These are phyloP conservation scores for Enteromius treurensis DNA, from an alignment of 2,797 vertebrate species.

Conservation along the genomic window DNA sequence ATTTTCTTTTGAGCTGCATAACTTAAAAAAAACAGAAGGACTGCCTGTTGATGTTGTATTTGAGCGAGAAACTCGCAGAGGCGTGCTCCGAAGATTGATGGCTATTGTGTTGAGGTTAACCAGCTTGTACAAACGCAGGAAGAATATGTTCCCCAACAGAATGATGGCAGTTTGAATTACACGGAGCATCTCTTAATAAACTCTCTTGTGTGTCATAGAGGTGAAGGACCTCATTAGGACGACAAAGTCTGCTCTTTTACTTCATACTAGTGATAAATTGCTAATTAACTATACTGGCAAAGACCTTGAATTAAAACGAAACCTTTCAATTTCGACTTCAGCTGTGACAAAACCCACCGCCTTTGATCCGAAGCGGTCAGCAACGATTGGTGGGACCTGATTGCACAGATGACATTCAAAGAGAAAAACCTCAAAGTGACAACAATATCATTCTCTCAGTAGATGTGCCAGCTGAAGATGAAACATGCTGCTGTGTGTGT, in stretches of 20 bases:
- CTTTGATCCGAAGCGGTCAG: constrained; percentile 11
- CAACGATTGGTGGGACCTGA: background rate
- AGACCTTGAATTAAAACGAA: constrained; percentile 22
- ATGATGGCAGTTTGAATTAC: constrained; percentile 25
- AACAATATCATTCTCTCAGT: constrained; percentile 28
- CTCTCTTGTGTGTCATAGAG: background rate
- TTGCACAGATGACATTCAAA: constrained; percentile 34
- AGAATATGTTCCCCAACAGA: constrained; percentile 19
- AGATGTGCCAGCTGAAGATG: constrained; percentile 31
- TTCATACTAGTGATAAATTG: constrained; percentile 12
- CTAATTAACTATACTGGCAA: constrained; percentile 17
- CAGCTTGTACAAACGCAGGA: background rate
- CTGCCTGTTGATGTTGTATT: constrained; percentile 32
- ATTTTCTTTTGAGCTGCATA: constrained; percentile 5
- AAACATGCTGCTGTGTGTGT: constrained; percentile 16
- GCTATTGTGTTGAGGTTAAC: constrained; percentile 18
- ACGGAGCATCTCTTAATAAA: constrained; percentile 10
- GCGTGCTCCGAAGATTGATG: background rate
- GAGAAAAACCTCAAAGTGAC: constrained; percentile 32
- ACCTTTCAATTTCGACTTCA: background rate
- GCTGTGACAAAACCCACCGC: background rate
- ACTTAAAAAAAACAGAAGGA: constrained; percentile 15
- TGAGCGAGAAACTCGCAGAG: background rate
- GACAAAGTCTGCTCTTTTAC: constrained; percentile 15
- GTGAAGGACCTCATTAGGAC: background rate